Evolutionary conservation across 2,113 vertebrate species (phyloP), one percentile per base, ranked within the genome.

Genomic region (Calcarius ornatus): DNA sequence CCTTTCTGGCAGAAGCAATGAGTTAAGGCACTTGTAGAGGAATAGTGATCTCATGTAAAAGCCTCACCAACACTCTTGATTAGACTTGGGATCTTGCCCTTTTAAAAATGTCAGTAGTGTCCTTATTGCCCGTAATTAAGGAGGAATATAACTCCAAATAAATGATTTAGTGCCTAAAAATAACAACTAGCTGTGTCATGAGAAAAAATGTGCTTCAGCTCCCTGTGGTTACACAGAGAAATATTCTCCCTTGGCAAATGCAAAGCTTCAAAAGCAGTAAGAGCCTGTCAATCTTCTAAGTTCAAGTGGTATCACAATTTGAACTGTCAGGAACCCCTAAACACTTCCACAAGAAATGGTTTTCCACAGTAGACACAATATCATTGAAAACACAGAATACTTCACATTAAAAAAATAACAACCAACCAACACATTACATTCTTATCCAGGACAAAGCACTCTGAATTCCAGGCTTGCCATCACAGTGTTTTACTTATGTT

Each of bases 141-240:
- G n/a, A 19, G 6, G 4, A 88, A 31, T 71, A 35, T 53, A 70
- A 83, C 28, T 47, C 42, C 30, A 75, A 78, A 86, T 2, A 81
- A 93, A 70, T 86, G 0, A 75, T 73, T 61, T 83, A 59, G 10
- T 28, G 4, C 48, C 76, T 81, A 78, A 92, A 82, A 77, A 59
- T 83, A 90, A 73, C 54, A 72, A 35, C 28, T 76, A 65, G 17
- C 27, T 69, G 25, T 78, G 21, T 30, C 7, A 27, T 48, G 48
- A 90, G 31, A 92, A 61, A 80, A 88, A 79, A 88, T 38, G 35
- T n/a, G 24, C 50, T 86, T 95, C 66, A 77, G 21, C 35, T 80
- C 12, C 25, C 33, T 1, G 0, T 38, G 57, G 78, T 76, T 84
- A 59, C 13, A 70, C 20, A 73, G 76, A 79, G 23, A 38, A 14